A percentile compares a stretch with the other conserved stretches of the same genome.
Conservation (phyloP, 2,113 vertebrate genomes). For the Microcebus griseorufus region DNA sequence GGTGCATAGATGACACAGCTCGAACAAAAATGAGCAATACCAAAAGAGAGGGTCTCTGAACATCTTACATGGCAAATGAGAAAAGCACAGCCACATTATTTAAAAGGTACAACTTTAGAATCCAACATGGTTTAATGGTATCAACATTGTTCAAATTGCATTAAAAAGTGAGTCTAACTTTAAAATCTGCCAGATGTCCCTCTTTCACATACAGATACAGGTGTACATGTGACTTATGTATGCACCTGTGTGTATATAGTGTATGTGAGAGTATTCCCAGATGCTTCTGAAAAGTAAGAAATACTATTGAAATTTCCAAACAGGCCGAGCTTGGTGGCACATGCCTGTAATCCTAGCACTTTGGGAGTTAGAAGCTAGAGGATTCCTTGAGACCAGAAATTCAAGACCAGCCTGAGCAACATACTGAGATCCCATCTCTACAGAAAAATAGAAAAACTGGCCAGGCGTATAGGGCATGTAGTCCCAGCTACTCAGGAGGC, state of each 20-base stretch:
- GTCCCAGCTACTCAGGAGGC: too few species aligned
- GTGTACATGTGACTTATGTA: not conserved
- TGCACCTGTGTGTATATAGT: not conserved
- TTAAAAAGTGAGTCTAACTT: not conserved
- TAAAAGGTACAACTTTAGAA: not conserved
- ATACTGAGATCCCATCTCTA: too few species aligned
- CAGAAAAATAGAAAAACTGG: too few species aligned
- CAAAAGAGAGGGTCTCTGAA: not conserved
- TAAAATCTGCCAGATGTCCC: not conserved
- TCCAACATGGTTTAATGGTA: not conserved
- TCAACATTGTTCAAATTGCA: not conserved
- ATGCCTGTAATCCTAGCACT: too few species aligned
- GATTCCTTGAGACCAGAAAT: too few species aligned
- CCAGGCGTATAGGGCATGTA: too few species aligned
- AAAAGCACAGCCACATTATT: not conserved
- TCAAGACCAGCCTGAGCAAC: too few species aligned
- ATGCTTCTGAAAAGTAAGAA: not conserved
- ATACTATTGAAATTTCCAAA: not conserved
- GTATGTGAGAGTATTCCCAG: not conserved
- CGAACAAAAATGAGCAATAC: not conserved
- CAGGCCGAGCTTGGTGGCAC: too few species aligned
- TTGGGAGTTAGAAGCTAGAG: too few species aligned
- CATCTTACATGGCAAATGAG: not conserved
- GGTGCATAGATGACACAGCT: not conserved
- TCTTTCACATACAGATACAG: not conserved